Base-by-base conservation (phyloP, 1,140 invertebrate genomes). In the Agrypnia vestita region DNA sequence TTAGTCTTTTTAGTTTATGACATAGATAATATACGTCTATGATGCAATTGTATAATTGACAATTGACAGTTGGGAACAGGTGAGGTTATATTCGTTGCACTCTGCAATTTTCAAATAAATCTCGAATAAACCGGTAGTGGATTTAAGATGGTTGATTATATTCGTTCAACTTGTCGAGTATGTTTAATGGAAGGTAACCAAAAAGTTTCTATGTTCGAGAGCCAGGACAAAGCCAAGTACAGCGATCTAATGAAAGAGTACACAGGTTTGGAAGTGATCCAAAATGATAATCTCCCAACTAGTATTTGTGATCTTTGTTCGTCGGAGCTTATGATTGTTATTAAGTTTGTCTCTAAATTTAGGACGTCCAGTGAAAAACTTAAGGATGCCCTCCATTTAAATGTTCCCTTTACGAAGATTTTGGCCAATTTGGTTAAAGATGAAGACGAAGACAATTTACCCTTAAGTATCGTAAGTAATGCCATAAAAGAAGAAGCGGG, bases 171-270 rank as follows among this genome's bases (percentile, higher is more conserved):
- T n/a, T 79, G 77, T 35, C 46, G 77, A 44, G 73, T 79, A 47
- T 79, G 77, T 73, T 62, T 79, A n/a, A 44, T 73, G 56, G 77
- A 79, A 73, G 59, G 47, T 10, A 61, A 61, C 11, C 25, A 51
- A 35, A 73, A 61, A 7, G 71, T 73, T 21, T 62, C 77, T 6
- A 25, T 79, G 43, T 79, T 79, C 19, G 77, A 73, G 13, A 73
- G 21, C 46, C 12, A 74, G 19, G 35, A 74, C 10, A 51, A 17
- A 21, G 61, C 17, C 9, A 79, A 79, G 19, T 79, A 79, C 25
- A 49, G 56, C 44, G 77, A 73, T 17, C 17, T 79, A n/a, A 79
- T 79, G 15, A 74, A 79, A 62, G 69, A 79, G 25, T 78, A 78
- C 17, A 62, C 47, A 13, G 69, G 77, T 51, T 12, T 79, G 17